Conservation (phyloP, 2,888 invertebrate species). For the Cancer borealis region DNA sequence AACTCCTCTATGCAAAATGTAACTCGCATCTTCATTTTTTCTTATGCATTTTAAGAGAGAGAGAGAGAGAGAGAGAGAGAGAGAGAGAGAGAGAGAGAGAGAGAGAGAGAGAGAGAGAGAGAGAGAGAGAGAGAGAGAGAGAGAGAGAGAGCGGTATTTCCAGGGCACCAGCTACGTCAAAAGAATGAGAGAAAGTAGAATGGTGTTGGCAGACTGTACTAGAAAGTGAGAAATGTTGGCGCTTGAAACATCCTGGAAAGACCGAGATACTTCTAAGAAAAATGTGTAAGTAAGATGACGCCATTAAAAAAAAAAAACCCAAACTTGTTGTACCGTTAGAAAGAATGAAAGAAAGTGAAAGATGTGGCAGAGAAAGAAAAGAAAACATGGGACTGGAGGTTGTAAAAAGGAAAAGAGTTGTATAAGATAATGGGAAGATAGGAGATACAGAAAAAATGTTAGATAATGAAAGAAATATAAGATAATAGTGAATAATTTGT, state of each 20-base stretch:
- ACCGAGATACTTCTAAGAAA: too few relatives aligned
- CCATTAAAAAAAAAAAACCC: neutral
- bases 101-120: neutral
- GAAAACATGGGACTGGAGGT: neutral
- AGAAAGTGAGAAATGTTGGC: neutral
- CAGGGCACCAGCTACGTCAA: neutral
- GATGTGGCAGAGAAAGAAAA: neutral
- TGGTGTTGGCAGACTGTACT: neutral
- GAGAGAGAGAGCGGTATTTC: neutral
- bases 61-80: too few relatives aligned
- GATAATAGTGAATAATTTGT: too few relatives aligned
- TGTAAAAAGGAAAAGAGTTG: neutral
- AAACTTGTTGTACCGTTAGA: neutral
- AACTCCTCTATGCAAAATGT: too few relatives aligned
- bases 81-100: neutral
- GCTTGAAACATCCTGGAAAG: too few relatives aligned
- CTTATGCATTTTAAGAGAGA: too few relatives aligned
- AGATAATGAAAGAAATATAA: neutral
- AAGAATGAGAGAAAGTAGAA: neutral
- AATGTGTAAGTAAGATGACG: neutral
- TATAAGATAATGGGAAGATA: neutral
- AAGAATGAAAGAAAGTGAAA: neutral
- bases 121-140: constrained; percentile 38
- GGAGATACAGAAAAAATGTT: neutral
- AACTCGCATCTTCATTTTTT: too few relatives aligned